These are phyloP conservation scores for Ctena decussata DNA, from an alignment of 2,888 invertebrate species.

Conservation along the genomic window DNA sequence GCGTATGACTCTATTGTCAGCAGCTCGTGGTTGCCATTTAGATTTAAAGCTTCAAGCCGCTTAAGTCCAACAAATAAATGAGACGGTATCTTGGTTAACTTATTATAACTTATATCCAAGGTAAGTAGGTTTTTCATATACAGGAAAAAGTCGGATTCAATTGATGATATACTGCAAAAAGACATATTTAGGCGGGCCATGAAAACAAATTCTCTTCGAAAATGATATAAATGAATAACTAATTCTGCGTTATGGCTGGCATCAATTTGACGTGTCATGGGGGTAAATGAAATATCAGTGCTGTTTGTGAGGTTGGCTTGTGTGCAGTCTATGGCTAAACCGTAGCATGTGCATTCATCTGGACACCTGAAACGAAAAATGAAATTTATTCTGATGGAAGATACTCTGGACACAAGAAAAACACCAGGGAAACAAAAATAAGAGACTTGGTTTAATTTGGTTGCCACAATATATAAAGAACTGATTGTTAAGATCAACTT, in stretches of 20 bases:
- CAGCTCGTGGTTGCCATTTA: neutral
- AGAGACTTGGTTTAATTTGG: too few species aligned
- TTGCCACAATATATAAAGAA: too few species aligned
- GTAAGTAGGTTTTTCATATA: neutral
- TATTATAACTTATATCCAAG: neutral
- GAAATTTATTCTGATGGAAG: too few species aligned
- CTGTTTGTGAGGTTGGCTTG: neutral
- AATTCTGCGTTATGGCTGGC: neutral
- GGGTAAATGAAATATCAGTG: neutral
- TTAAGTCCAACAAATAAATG: neutral
- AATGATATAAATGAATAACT: neutral
- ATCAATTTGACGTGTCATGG: neutral
- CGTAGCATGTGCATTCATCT: neutral
- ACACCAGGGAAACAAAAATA: too few species aligned
- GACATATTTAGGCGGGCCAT: neutral
- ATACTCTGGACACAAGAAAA: too few species aligned
- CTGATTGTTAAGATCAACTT: too few species aligned
- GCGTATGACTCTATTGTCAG: neutral
- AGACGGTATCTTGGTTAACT: neutral
- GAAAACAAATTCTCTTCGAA: neutral
- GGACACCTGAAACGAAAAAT: neutral
- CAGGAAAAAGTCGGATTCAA: neutral
- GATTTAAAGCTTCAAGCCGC: neutral
- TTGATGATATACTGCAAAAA: neutral
- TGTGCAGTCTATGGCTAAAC: neutral